Evolutionary conservation across 2,888 invertebrate genomes (phyloP).

Genomic region (Protodeltote pygarga): DNA sequence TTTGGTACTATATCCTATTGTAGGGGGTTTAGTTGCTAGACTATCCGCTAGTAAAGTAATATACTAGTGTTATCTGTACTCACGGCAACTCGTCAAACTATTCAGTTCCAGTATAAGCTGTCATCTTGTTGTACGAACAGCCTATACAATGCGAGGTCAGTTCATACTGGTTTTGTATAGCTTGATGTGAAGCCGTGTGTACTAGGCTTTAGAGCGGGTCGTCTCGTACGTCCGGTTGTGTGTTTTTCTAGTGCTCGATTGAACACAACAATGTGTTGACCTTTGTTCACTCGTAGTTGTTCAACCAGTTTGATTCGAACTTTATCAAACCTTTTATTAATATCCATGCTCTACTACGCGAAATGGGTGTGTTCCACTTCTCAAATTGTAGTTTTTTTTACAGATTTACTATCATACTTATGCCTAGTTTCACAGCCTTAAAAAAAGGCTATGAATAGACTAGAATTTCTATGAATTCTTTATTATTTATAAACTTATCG

Average conservation of each 20-base stretch:
- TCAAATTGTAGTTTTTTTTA: conserved; percentile 7
- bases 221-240: conserved; percentile 29
- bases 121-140: too few species aligned
- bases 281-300: conserved; percentile 42
- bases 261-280: conserved; percentile 43
- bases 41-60: conserved; percentile 30
- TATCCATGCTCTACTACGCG: conserved; percentile 1
- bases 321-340: conserved; percentile 26
- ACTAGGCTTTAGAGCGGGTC: conserved; percentile 34
- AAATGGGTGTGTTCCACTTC: conserved; percentile 4
- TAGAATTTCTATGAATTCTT: too few species aligned
- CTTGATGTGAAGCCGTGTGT: too few species aligned
- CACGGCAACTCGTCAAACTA: too few species aligned
- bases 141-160: too few species aligned
- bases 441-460: too few species aligned
- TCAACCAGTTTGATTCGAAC: conserved; percentile 33
- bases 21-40: conserved; percentile 17
- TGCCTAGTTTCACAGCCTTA: too few species aligned
- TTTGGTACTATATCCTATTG: conserved; percentile 30
- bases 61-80: conserved; percentile 34
- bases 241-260: conserved; percentile 42
- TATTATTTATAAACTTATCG: too few species aligned
- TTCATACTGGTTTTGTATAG: too few species aligned
- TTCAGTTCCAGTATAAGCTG: too few species aligned
- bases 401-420: conserved; percentile 4